Base-by-base conservation (phyloP, 2,888 invertebrate genomes). In the Platycnemis pennipes region DNA sequence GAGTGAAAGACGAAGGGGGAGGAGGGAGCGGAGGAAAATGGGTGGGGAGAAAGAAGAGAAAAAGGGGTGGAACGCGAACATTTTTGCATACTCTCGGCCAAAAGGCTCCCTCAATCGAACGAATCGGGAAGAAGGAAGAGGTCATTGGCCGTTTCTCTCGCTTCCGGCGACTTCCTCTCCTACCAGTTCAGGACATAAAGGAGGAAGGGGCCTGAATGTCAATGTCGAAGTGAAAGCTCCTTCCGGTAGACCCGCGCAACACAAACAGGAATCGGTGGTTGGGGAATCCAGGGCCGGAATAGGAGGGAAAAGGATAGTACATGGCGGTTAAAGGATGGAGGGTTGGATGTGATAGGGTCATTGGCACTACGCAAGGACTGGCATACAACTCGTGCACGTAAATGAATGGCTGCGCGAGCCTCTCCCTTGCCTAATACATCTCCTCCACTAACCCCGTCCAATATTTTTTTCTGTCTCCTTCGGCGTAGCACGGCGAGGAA, bases 171-270 rank as follows among this genome's bases (percentile, higher is more conserved):
- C 3, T 77, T 37, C 77, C 37, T 37, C 77, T 63, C 63, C 77
- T 37, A 77, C 77, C 77, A 77, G 77, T 16, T 13, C 77, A 77
- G 77, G 77, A 77, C 77, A 77, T 77, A 37, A 87, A 26, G 37
- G 87, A 45, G 53, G 31, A 31, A 56, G n/a, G 49, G 56, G 11
- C 56, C 2, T 63, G 91, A 91, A 91, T 91, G 91, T 91, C 91
- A 91, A 91, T 91, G 91, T n/a, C 63, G 44, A 63, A 91, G 91
- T 91, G 91, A 91, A 91, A 91, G n/a, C 56, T 42, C 63, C 91
- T 91, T 91, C 91, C 91, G 91, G 91, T 91, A 77, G 77, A 77
- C 77, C 77, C 77, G 77, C 77, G 77, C 77, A 77, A 37, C 77
- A 37, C 77, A 37, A 31, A 77, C 77, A 26, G 77, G 16, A 37